Base-by-base conservation (phyloP, 2,113 vertebrate species). In the Conger conger region DNA sequence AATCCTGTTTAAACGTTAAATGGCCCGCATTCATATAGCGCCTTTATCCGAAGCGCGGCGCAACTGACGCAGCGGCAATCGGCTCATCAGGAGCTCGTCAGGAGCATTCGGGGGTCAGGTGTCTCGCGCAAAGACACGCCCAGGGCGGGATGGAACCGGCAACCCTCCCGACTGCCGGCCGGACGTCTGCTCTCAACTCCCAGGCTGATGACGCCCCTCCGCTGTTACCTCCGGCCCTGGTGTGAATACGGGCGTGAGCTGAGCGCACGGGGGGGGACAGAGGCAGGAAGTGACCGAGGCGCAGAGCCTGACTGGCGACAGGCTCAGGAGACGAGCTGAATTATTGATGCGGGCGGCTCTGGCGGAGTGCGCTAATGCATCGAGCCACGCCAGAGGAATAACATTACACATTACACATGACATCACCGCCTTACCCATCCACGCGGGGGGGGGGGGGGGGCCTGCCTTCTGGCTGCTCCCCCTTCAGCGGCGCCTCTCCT, bases 321-420 rank as follows among this genome's bases (percentile, higher is more conserved):
- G 6, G 68, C 68, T 83, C 30, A 84, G 78, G 27, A 81, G 60
- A 76, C 33, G 40, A 27, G 79, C 45, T 86, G 85, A 86, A 86
- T 86, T 83, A 83, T 83, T 83, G 53, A 83, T 86, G 82, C n/a
- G n/a, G n/a, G 57, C 8, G 27, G 68, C n/a, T 30, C 2, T 33
- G 68, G 68, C n/a, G 57, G 50, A 35, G 36, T n/a, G 50, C 73
- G 54, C 68, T 82, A 36, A 53, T 54, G 20, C 30, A 76, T 80
- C 54, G 78, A 50, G 36, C 38, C 13, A 35, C 79, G 73, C 73
- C 73, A 50, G 50, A 36, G 27, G 54, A 76, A 38, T 82, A 82
- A 30, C 35, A 82, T 82, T 76, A 42, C 81, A 82, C 81, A 82
- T 82, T 79, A 84, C 76, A 82, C 81, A 82, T 82, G 57, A 84